Evolutionary conservation across 2,797 vertebrate species (phyloP).

Genomic region (Dryobates pubescens): DNA sequence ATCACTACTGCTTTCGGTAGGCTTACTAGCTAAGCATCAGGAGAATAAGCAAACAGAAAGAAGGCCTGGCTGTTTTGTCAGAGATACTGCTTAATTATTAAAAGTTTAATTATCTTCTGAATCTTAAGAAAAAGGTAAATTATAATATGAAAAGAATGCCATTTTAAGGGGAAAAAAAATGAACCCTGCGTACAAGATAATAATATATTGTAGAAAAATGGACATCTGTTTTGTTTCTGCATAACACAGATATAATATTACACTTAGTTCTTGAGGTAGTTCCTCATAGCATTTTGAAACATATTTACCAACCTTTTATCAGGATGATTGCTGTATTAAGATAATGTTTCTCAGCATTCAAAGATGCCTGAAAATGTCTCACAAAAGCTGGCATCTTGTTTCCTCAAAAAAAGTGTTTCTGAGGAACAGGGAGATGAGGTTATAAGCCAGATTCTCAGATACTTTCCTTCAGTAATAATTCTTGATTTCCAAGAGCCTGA

Average conservation of each 20-base stretch:
- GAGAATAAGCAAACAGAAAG: background rate
- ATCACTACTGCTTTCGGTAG: slow-evolving; percentile 36
- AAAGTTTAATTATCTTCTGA: slow-evolving; percentile 59
- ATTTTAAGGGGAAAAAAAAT: background rate
- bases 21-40: slow-evolving; percentile 11
- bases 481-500: background rate
- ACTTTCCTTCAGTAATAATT: background rate
- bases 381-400: background rate
- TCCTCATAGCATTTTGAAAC: background rate
- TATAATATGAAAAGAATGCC: background rate
- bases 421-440: background rate
- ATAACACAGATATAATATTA: background rate
- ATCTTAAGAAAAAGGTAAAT: background rate
- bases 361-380: background rate
- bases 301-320: background rate
- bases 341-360: background rate
- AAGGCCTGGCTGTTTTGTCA: background rate
- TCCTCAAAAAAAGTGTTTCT: background rate
- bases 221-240: background rate
- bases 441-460: background rate
- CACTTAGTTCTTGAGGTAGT: background rate
- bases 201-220: background rate
- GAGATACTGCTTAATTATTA: slow-evolving; percentile 13
- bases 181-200: background rate
- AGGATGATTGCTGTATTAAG: background rate